These are phyloP conservation scores for Larimichthys polyactis DNA, from an alignment of 2,113 vertebrate genomes.

Conservation along the genomic window DNA sequence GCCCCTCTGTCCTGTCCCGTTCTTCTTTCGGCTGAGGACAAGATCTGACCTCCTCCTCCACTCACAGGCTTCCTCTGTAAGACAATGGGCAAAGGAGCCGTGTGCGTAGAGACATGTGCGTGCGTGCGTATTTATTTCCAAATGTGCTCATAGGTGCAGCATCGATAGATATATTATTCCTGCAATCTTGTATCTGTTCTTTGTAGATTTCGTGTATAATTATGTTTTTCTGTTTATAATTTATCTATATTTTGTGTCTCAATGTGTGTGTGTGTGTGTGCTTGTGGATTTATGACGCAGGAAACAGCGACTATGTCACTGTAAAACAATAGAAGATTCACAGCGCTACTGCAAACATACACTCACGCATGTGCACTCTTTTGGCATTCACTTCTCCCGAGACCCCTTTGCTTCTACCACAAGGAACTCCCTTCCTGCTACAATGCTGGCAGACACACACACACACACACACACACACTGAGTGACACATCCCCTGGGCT, in stretches of 20 bases:
- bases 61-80: constrained; percentile 67
- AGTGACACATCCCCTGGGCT: constrained; percentile 48
- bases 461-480: constrained; percentile 29
- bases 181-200: constrained; percentile 5
- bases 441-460: constrained; percentile 21
- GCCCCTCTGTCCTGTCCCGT: constrained; percentile 16
- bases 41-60: constrained; percentile 43
- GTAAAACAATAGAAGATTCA: constrained; percentile 90
- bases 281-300: constrained; percentile 88
- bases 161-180: neutral
- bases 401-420: constrained; percentile 16
- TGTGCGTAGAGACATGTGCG: constrained; percentile 11
- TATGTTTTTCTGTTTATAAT: neutral
- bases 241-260: neutral
- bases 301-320: constrained; percentile 85
- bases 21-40: constrained; percentile 46
- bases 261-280: constrained; percentile 29
- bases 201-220: neutral
- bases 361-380: constrained; percentile 18
- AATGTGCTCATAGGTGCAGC: neutral
- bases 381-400: constrained; percentile 45
- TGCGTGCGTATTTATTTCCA: constrained; percentile 1
- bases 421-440: constrained; percentile 75
- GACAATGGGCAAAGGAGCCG: constrained; percentile 67
- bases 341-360: constrained; percentile 64